Evolutionary conservation across 1,140 invertebrate genomes (phyloP).

Genomic region (Scaptomyza montana): DNA sequence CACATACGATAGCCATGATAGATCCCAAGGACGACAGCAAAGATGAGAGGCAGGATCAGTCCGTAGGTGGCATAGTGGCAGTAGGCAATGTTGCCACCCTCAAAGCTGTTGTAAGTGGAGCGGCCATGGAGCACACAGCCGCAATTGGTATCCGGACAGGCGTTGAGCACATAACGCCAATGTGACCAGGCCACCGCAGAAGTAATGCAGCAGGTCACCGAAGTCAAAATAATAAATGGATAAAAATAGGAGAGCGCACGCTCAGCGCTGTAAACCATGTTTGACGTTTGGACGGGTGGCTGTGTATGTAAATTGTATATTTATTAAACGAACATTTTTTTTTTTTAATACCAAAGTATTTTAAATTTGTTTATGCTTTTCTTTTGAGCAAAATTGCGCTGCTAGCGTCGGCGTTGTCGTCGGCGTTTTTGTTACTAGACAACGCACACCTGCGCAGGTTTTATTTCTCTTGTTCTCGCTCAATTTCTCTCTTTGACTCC

Average conservation of each 20-base stretch:
- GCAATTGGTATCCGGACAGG: conserved; percentile 87
- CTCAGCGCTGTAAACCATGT: conserved; percentile 84
- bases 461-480: conserved; percentile 3
- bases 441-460: conserved; percentile 16
- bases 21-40: conserved; percentile 85
- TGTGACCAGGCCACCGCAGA: conserved; percentile 87
- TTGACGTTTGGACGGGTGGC: conserved; percentile 4
- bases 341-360: conserved; percentile 15
- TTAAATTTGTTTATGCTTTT: conserved; percentile 32
- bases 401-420: background rate
- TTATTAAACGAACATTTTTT: conserved; percentile 31
- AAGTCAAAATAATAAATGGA: conserved; percentile 84
- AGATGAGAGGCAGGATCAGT: conserved; percentile 85
- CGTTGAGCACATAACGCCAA: conserved; percentile 87
- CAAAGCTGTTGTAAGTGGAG: conserved; percentile 86
- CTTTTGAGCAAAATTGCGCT: conserved; percentile 15
- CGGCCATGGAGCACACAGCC: conserved; percentile 88
- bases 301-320: conserved; percentile 17
- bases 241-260: conserved; percentile 85
- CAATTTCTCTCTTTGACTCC: background rate
- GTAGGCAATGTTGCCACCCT: conserved; percentile 87
- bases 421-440: background rate
- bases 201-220: conserved; percentile 85
- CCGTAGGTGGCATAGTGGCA: conserved; percentile 87
- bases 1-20: conserved; percentile 89